Conservation (phyloP, 1,140 invertebrate genomes). For the Drosophila gunungcola region DNA sequence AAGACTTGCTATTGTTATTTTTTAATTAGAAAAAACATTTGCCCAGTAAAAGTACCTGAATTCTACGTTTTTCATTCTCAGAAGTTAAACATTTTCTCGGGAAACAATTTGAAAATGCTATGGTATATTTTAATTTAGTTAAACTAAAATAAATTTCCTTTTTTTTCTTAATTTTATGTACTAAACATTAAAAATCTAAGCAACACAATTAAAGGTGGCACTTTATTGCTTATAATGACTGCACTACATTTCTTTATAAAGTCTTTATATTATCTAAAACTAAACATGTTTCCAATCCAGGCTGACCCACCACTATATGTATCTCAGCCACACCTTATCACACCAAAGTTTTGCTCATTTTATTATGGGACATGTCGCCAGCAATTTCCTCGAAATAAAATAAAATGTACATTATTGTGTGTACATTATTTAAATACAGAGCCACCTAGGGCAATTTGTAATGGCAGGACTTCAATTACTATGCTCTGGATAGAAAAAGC, state of each 20-base stretch:
- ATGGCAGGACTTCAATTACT: conserved; percentile 55
- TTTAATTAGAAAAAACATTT: conserved; percentile 6
- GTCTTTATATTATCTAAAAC: background rate
- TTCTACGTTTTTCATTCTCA: too few species aligned
- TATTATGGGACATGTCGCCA: conserved; percentile 36
- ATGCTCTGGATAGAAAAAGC: conserved; percentile 11
- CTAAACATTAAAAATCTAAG: too few species aligned
- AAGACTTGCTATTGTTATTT: background rate
- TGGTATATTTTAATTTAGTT: too few species aligned
- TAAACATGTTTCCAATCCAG: background rate
- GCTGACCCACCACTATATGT: conserved; percentile 3
- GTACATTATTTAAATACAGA: conserved; percentile 55
- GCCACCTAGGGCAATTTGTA: conserved; percentile 58
- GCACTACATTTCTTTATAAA: background rate
- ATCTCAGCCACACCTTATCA: conserved; percentile 21
- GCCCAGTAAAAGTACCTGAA: background rate
- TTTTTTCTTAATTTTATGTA: too few species aligned
- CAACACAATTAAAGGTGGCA: too few species aligned
- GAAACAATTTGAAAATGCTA: too few species aligned
- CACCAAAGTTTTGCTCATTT: conserved; percentile 2
- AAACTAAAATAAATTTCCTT: too few species aligned
- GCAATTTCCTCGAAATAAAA: conserved; percentile 28
- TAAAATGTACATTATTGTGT: conserved; percentile 43
- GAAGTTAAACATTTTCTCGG: too few species aligned
- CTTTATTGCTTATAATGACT: background rate